These are phyloP conservation scores for Dynastes hyllus DNA, from an alignment of 2,888 invertebrate genomes.

Conservation along the genomic window DNA sequence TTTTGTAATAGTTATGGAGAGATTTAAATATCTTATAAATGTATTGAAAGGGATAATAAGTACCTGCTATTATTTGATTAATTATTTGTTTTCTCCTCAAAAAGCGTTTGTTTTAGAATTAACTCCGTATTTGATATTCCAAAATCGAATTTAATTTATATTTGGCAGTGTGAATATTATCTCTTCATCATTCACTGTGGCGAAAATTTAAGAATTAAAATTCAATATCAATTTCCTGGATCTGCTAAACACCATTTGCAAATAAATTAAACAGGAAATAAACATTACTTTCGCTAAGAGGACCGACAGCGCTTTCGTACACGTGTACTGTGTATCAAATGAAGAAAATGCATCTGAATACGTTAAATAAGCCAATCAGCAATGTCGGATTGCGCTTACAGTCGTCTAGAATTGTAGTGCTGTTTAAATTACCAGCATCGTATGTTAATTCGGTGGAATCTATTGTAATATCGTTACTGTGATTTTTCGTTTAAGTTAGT, in stretches of 20 bases:
- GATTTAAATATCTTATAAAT: too few relatives aligned
- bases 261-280: constrained; percentile 41
- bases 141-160: constrained; percentile 10
- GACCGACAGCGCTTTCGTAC: constrained; percentile 34
- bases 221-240: constrained; percentile 34
- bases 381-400: too few relatives aligned
- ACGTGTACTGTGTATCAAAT: constrained; percentile 39
- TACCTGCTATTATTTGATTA: too few relatives aligned
- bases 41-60: too few relatives aligned
- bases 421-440: constrained; percentile 17
- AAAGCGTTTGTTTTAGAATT: too few relatives aligned
- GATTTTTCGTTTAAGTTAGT: background rate
- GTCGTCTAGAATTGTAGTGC: background rate
- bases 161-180: background rate
- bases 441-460: background rate
- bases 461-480: background rate
- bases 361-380: constrained; percentile 3
- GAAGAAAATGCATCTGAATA: constrained; percentile 32
- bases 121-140: background rate
- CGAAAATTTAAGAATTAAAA: constrained; percentile 33
- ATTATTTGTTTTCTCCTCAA: too few relatives aligned
- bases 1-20: background rate
- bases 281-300: constrained; percentile 29
- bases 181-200: background rate
- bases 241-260: constrained; percentile 20